These are phyloP conservation scores for Cephus rjabovi DNA, from an alignment of 2,888 invertebrate genomes.

Conservation along the genomic window DNA sequence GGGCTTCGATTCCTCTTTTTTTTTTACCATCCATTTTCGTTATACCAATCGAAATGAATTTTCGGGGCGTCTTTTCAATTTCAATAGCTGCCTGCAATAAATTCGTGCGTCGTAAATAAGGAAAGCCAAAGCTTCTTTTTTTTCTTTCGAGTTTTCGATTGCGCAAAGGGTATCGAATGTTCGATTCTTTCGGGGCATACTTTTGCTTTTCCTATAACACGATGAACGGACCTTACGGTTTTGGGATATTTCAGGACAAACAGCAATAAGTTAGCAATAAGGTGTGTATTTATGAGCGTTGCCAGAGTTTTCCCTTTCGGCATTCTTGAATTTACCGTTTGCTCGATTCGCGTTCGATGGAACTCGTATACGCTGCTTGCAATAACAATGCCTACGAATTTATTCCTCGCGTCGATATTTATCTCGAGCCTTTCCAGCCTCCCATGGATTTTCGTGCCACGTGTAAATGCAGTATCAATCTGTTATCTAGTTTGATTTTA, in stretches of 20 bases:
- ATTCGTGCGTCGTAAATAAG: slow-evolving; percentile 51
- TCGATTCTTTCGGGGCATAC: slow-evolving; percentile 9
- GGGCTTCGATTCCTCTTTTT: not conserved
- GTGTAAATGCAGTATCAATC: not conserved
- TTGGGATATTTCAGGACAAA: slow-evolving; percentile 11
- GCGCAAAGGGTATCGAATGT: not conserved
- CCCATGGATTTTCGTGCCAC: not conserved
- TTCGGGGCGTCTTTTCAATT: slow-evolving; percentile 31
- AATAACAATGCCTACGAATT: not conserved
- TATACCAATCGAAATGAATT: not conserved
- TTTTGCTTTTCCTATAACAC: not conserved
- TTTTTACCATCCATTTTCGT: not conserved
- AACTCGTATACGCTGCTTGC: not conserved
- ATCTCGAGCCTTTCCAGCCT: not conserved
- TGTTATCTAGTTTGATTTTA: too few relatives aligned
- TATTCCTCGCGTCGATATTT: not conserved
- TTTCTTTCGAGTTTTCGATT: not conserved
- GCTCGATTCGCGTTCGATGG: slow-evolving; percentile 13
- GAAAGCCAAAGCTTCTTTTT: slow-evolving; percentile 18
- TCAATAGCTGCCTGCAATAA: slow-evolving; percentile 41
- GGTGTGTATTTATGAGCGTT: slow-evolving; percentile 13
- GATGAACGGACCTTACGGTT: not conserved
- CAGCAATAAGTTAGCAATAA: slow-evolving; percentile 19
- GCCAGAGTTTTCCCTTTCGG: slow-evolving; percentile 9
- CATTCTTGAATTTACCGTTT: slow-evolving; percentile 11